Evolutionary conservation across 2,888 invertebrate species (phyloP), one percentile per base, ranked within the genome.

Genomic region (Spodoptera picta): DNA sequence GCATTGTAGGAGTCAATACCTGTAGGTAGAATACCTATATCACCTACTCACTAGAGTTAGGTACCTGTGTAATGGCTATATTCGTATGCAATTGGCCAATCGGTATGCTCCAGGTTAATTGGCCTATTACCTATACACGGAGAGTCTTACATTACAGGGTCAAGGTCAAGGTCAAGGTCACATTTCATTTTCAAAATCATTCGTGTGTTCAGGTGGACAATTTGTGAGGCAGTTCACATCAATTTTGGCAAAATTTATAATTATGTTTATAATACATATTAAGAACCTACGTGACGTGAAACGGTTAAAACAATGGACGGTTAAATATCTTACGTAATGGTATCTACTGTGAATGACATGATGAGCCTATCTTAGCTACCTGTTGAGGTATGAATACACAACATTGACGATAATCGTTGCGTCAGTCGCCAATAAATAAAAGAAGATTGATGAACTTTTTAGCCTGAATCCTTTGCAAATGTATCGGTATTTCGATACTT

Each of bases 121-220:
- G 64, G 36, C 36, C 56, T 47, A 63, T 60, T 73, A 36, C 36
- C 36, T 36, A 69, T 41, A 48, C 50, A 63, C 36, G 36, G 64
- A 67, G 51, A 68, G 53, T 57, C 45, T 42, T 63, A 74, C 59
- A 51, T 71, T 48, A 57, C 60, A 52, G 63, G 84, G 82, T 83
- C 83, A 83, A 80, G 84, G 81, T 83, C 84, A 84, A 84, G 82
- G 83, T 83, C 81, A 84, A 85, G 82, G 83, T 81, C 82, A 83
- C 59, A 10, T 41, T 57, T 53, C 46, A 71, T 55, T 61, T 60
- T 62, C 57, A 61, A 56, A 63, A 69, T 55, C 43, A 67, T 59
- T 57, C 42, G 53, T 59, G 44, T 51, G 24, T 19, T 41, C 23
- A 49, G 51, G 12, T 44, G 42, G 27, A 46, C 4, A 46, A 73